phyloP scores from a whole-genome alignment of 2,113 vertebrate genomes.

The Halcyon malimbica region DNA sequence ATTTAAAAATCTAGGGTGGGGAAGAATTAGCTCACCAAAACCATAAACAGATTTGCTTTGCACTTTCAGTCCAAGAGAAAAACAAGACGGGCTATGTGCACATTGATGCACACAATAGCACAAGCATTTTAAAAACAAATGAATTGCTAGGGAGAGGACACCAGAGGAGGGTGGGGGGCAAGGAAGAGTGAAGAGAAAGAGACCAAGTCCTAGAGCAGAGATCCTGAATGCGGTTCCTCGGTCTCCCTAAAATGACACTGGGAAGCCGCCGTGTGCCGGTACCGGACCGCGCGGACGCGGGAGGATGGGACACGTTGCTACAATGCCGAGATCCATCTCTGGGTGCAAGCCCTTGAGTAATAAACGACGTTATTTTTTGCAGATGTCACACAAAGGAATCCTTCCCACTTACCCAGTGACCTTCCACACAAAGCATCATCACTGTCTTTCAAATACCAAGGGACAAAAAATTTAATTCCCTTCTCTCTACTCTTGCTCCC shows the following conservation, averaged over 20 bases:
- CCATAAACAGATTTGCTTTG: slow-evolving; percentile 65
- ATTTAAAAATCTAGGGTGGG: slow-evolving; percentile 57
- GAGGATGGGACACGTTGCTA: background rate
- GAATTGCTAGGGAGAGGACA: slow-evolving; percentile 5
- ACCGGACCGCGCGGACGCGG: fast-evolving
- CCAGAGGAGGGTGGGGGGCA: background rate
- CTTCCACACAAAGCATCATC: background rate
- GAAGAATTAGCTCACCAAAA: slow-evolving; percentile 68
- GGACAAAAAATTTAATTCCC: background rate
- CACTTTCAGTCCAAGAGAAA: slow-evolving; percentile 53
- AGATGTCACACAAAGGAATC: background rate
- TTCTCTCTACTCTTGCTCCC: background rate
- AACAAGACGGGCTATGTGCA: slow-evolving; percentile 37
- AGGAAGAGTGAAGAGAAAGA: background rate
- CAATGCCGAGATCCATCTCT: background rate
- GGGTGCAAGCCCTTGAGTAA: background rate
- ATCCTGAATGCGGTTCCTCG: background rate
- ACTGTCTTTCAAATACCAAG: background rate
- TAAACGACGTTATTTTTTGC: background rate
- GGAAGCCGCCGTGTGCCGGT: background rate
- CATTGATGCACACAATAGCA: slow-evolving; percentile 46
- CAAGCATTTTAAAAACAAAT: slow-evolving; percentile 32
- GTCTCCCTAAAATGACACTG: background rate
- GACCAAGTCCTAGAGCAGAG: background rate
- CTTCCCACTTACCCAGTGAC: background rate